These are phyloP conservation scores for Megaceryle alcyon DNA, from an alignment of 2,797 vertebrate species.

Conservation along the genomic window DNA sequence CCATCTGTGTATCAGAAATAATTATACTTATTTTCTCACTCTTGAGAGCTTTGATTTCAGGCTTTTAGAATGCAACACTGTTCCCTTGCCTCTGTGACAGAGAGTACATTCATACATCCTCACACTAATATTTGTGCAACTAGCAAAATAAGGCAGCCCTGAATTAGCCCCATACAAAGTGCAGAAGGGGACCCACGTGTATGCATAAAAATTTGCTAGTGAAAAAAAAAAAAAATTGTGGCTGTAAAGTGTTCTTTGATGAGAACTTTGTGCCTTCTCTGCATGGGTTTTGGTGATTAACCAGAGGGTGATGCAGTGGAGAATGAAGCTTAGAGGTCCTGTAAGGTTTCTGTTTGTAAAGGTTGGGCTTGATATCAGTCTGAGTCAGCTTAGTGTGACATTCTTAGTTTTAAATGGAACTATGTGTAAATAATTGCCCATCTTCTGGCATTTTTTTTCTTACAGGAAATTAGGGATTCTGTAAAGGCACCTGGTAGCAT, in stretches of 20 bases:
- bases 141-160: background rate
- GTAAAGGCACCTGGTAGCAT: background rate
- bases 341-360: background rate
- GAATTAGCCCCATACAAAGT: background rate
- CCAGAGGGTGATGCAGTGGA: background rate
- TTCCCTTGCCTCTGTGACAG: background rate
- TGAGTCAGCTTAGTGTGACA: background rate
- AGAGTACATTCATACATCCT: background rate
- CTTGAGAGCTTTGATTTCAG: background rate
- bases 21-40: background rate
- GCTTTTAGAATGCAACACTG: background rate
- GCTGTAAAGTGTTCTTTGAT: background rate
- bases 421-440: background rate
- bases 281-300: background rate
- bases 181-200: background rate
- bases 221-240: background rate
- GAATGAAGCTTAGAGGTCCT: background rate
- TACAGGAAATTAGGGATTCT: background rate
- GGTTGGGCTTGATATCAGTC: background rate
- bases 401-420: background rate
- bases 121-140: background rate
- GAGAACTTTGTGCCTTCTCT: background rate
- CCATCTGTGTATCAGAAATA: slow-evolving; percentile 7
- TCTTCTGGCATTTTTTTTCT: background rate
- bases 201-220: background rate